Percentiles rank a stretch among this genome's conserved stretches.
Evolutionary conservation across 2,888 invertebrate genomes (phyloP).

Genomic region (Melanargia galathea): DNA sequence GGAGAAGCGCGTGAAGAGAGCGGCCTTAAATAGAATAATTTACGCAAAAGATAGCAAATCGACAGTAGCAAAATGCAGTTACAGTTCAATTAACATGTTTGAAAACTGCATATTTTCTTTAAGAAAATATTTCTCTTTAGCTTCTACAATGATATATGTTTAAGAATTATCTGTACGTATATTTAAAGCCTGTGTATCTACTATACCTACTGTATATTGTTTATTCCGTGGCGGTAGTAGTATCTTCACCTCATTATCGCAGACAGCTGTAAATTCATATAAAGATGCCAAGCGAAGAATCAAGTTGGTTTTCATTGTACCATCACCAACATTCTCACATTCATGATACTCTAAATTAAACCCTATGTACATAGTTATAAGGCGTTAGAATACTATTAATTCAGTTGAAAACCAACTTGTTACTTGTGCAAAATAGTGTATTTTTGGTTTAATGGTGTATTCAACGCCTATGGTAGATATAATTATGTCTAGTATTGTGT

Average conservation of each 20-base stretch:
- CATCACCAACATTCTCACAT: background rate
- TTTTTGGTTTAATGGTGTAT: constrained; percentile 17
- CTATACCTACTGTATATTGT: no score
- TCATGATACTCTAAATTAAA: background rate
- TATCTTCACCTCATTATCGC: constrained; percentile 15
- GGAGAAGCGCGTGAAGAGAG: no score
- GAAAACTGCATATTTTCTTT: no score
- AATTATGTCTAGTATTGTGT: constrained; percentile 14
- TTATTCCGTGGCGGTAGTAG: background rate
- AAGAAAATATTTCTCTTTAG: no score
- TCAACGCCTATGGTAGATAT: constrained; percentile 11
- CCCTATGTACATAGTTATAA: background rate
- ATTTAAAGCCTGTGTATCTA: no score
- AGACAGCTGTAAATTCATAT: constrained; percentile 22
- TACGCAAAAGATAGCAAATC: no score
- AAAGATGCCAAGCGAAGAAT: constrained; percentile 26
- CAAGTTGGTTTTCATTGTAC: constrained; percentile 22
- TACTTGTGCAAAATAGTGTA: constrained; percentile 15
- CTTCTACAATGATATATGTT: no score
- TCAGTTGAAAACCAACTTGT: constrained; percentile 1
- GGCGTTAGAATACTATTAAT: background rate
- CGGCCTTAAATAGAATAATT: no score
- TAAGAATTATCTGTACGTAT: no score
- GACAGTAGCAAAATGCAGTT: no score
- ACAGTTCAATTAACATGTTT: no score